Evolutionary conservation across 2,888 invertebrate genomes (phyloP), one percentile per base, ranked within the genome.

Genomic region (Liopterus haemorrhoidalis): DNA sequence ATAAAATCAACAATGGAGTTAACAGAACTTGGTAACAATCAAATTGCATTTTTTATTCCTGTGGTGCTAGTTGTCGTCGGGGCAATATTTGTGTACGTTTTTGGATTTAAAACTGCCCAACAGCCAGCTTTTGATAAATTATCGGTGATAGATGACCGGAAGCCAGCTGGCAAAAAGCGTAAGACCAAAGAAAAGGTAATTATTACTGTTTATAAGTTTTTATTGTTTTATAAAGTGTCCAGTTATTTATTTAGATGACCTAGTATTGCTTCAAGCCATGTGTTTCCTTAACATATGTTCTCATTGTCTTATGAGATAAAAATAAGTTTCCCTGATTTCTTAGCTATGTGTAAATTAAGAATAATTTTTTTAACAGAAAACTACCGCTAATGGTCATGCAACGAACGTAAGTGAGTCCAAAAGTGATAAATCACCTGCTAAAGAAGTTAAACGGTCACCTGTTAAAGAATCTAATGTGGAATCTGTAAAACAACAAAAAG

Each of bases 91-190:
- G 83, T 86, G 59, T 86, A 82, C 70, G 77, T 78, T 53, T 85
- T 85, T 67, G 85, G 85, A 51, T 85, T 87, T 70, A 83, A 82
- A 70, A 78, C 82, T 50, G 80, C 83, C 54, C 82, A 82, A 66
- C 85, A 85, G 69, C 88, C 88, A 62, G 82, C 84, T 62, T 84
- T 85, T 66, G 82, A 82, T 62, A 82, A 83, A 68, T 71, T 83
- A 51, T 75, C 79, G 28, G 67, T 74, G 54, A 69, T 72, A 53
- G 81, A 80, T 64, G 82, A 83, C 59, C 76, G 77, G 64, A 83
- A 81, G 70, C 74, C 77, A 51, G 72, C 75, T 57, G 76, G 68
- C 59, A 82, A 82, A 69, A 83, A 81, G 66, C 73, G 75, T 57
- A 81, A 81, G 74, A 73, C 70, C 57, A 81, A 81, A 68, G 82